phyloP scores from a whole-genome alignment of 2,113 vertebrate species.

The Oryzias javanicus region DNA sequence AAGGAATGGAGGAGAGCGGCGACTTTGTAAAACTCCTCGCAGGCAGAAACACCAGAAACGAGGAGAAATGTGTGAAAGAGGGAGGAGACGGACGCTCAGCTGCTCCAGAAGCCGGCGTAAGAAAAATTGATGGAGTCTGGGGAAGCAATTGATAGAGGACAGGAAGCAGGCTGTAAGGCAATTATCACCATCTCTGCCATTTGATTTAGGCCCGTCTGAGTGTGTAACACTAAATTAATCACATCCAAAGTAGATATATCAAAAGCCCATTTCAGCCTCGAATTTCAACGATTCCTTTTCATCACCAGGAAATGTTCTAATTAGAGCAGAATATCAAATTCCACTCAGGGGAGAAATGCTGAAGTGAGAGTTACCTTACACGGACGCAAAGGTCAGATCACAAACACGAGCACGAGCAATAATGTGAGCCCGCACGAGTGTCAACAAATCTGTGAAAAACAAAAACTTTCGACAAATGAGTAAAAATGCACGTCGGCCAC shows the following conservation, averaged over 20 bases:
- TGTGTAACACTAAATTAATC: slow-evolving; percentile 70
- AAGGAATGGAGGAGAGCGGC: slow-evolving; percentile 19
- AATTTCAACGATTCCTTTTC: slow-evolving; percentile 57
- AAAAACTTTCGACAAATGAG: neutral
- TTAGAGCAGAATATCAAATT: slow-evolving; percentile 40
- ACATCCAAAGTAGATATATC: slow-evolving; percentile 52
- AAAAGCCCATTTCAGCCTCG: slow-evolving; percentile 50
- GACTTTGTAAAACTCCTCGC: slow-evolving; percentile 3
- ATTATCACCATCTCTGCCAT: slow-evolving; percentile 68
- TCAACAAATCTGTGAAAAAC: slow-evolving; percentile 1
- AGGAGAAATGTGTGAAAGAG: slow-evolving; percentile 15
- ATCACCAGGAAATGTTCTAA: slow-evolving; percentile 43
- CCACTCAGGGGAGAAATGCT: slow-evolving; percentile 14
- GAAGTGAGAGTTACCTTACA: slow-evolving; percentile 8
- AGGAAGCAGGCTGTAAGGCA: slow-evolving; percentile 73
- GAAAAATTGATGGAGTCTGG: slow-evolving; percentile 71
- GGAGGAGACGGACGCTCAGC: slow-evolving; percentile 16
- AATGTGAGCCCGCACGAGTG: slow-evolving; percentile 20
- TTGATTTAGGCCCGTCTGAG: slow-evolving; percentile 69
- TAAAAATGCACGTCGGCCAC: neutral
- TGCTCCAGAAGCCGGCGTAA: slow-evolving; percentile 37
- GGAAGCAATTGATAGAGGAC: slow-evolving; percentile 70
- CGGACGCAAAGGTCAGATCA: slow-evolving; percentile 9
- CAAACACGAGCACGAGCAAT: slow-evolving; percentile 14
- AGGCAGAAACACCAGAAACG: slow-evolving; percentile 1